Base-by-base conservation (phyloP, 2,888 invertebrate genomes). In the Tuberolachnus salignus region DNA sequence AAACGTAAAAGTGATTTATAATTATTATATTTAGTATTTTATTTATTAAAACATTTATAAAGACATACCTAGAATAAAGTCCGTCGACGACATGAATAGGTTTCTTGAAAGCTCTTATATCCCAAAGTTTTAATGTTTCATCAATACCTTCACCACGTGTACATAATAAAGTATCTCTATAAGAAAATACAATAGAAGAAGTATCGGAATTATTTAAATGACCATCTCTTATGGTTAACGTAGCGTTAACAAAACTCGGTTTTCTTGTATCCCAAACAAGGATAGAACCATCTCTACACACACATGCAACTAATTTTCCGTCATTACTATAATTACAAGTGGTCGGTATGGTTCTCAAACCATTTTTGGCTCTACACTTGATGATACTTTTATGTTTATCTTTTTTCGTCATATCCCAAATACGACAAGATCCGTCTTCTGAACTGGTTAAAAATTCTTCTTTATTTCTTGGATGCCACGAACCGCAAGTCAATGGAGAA, bases 251-350 rank as follows among this genome's bases (percentile, higher is more conserved):
- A 84, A 92, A 95, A 84, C 91, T 92, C n/a, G 78, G 78, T 84
- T 92, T 94, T 44, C 97, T 89, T 71, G 95, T 92, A 84, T 99
- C 98, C 98, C 99, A 99, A 87, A 98, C 91, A 86, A 98, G 98
- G 74, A 98, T 90, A 0, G 95, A 95, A 0, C 99, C 99, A 86
- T 99, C 99, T 63, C 89, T 90, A 84, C 98, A 98, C 0, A 93
- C 98, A 80, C 94, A 94, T 0, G 94, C 94, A 6, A 98, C 92
- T 0, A 94, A 89, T 78, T 92, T 91, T 0, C 96, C 96, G 84
- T 97, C 95, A 67, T 92, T 87, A 67, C 92, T 94, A 84, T 92
- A 97, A 0, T 90, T 88, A 84, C 95, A 95, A 0, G 94, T 88
- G 0, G 93, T 93, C 0, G 97, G 96, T 81, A 92, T 89, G 0